These are phyloP conservation scores for Coecobrya sp. DNA, from an alignment of 2,888 invertebrate species.

Conservation along the genomic window DNA sequence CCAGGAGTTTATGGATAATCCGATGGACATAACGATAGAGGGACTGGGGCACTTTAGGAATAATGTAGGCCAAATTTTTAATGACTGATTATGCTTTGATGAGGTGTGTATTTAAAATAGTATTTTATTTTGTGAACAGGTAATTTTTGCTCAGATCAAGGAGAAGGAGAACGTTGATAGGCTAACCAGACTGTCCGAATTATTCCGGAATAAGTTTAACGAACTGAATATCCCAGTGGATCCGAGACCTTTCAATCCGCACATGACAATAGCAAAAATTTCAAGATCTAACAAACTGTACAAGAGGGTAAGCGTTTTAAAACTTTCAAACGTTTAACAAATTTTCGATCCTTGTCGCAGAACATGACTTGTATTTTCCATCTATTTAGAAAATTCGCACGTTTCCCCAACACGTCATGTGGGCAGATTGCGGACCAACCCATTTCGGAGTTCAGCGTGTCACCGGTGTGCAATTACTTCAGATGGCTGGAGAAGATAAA, in stretches of 20 bases:
- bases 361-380: no score
- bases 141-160: conserved; percentile 82
- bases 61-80: conserved; percentile 65
- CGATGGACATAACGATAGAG: conserved; percentile 76
- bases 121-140: conserved; percentile 59
- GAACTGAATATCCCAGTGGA: conserved; percentile 74
- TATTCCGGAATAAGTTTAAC: conserved; percentile 72
- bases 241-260: conserved; percentile 78
- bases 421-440: conserved; percentile 58
- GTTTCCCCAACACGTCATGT: conserved; percentile 70
- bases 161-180: conserved; percentile 60
- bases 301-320: conserved; percentile 82
- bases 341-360: no score
- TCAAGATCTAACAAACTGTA: conserved; percentile 79
- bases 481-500: conserved; percentile 78
- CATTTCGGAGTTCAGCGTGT: conserved; percentile 77
- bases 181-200: conserved; percentile 67
- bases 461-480: conserved; percentile 71
- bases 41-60: conserved; percentile 83
- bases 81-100: not conserved
- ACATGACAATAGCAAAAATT: conserved; percentile 84
- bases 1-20: conserved; percentile 71
- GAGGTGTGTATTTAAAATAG: not conserved
- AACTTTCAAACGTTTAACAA: no score
- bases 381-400: conserved; percentile 57